These are phyloP conservation scores for Holothuria glaberrima DNA, from an alignment of 35 echinoderm and acorn worm species.

Conservation along the genomic window DNA sequence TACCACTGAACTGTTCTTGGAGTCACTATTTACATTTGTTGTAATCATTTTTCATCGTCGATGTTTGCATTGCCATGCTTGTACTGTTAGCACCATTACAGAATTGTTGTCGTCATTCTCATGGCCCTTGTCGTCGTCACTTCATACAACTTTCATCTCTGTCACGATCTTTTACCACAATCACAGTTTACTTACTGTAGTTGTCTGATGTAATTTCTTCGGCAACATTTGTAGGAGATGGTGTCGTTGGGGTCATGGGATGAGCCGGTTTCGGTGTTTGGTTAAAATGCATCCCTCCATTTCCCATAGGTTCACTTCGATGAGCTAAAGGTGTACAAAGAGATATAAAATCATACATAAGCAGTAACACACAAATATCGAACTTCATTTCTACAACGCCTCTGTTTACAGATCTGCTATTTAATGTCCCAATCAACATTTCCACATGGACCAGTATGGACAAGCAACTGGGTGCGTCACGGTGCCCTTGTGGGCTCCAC, in stretches of 20 bases:
- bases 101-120: background rate
- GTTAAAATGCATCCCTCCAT: background rate
- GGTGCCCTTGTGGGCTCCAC: too few relatives aligned
- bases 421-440: too few relatives aligned
- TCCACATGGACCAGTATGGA: too few relatives aligned
- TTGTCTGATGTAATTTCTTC: slow-evolving; percentile 12
- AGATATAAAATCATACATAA: background rate
- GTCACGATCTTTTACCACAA: background rate
- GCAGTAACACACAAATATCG: too few relatives aligned
- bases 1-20: too few relatives aligned
- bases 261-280: background rate
- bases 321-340: background rate
- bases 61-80: background rate
- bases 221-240: background rate
- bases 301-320: background rate
- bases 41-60: background rate
- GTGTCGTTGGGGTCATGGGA: background rate
- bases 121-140: background rate
- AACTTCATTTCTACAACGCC: background rate
- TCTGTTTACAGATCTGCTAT: background rate
- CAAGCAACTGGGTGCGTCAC: too few relatives aligned
- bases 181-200: slow-evolving; percentile 10
- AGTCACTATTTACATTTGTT: background rate
- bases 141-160: background rate
- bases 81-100: background rate